A percentile compares a stretch with the other conserved stretches of the same genome.
Conservation (phyloP, 2,797 vertebrate species). For the Eospalax fontanierii region DNA sequence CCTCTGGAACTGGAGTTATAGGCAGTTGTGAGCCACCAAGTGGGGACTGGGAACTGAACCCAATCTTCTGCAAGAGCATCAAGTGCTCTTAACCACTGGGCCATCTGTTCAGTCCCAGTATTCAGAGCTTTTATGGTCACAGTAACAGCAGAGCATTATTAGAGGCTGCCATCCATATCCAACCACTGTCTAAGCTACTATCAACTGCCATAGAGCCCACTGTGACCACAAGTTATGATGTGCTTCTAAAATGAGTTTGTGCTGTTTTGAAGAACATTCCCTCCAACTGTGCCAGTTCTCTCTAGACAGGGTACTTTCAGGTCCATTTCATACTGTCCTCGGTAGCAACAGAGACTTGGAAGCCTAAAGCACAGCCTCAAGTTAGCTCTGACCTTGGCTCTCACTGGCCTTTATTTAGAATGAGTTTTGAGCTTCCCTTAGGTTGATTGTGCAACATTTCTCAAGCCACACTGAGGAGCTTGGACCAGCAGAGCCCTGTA, state of each 20-base stretch:
- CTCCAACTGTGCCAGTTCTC: background rate
- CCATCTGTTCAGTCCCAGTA: background rate
- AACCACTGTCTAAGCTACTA: background rate
- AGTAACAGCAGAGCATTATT: background rate
- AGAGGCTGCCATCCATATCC: background rate
- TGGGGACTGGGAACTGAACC: background rate
- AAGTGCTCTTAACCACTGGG: background rate
- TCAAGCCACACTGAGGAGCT: slow-evolving; percentile 28
- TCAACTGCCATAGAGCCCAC: background rate
- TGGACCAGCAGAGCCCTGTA: background rate
- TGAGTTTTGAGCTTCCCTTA: slow-evolving; percentile 47
- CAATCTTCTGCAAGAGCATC: background rate
- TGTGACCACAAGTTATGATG: slow-evolving; percentile 17
- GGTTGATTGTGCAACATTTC: slow-evolving; percentile 51
- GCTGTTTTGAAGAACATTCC: background rate
- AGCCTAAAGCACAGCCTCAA: background rate
- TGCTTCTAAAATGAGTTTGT: slow-evolving; percentile 34
- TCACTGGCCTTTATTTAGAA: slow-evolving; percentile 57
- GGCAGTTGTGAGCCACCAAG: background rate
- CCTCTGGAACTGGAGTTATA: background rate
- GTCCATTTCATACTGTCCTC: background rate
- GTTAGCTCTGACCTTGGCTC: slow-evolving; percentile 6
- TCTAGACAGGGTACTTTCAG: background rate
- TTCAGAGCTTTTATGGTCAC: slow-evolving; percentile 33
- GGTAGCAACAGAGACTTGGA: slow-evolving; percentile 16